These are phyloP conservation scores for Desoria tigrina DNA, from an alignment of 2,888 invertebrate genomes.

Conservation along the genomic window DNA sequence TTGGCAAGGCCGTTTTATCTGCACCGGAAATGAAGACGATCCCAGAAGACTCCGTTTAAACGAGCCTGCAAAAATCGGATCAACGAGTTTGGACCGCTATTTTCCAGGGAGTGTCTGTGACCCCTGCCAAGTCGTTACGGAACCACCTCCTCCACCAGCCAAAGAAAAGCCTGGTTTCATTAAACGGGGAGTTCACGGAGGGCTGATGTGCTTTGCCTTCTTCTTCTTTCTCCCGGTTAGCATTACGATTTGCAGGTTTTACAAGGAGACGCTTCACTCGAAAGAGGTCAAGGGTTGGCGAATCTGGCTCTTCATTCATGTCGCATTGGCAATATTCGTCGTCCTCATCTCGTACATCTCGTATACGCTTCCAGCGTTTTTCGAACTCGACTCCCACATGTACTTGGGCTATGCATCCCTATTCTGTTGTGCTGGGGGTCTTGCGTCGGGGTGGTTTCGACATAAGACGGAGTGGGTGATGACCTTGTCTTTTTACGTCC, in stretches of 20 bases:
- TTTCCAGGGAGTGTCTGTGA: slow-evolving; percentile 26
- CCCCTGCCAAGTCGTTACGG: slow-evolving; percentile 7
- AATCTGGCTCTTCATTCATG: slow-evolving; percentile 32
- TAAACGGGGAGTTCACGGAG: slow-evolving; percentile 26
- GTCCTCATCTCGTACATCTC: slow-evolving; percentile 27
- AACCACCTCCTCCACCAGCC: slow-evolving; percentile 14
- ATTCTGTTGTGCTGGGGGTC: slow-evolving; percentile 28
- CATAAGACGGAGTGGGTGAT: slow-evolving; percentile 20
- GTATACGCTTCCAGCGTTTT: slow-evolving; percentile 28
- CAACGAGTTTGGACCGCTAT: too few species aligned
- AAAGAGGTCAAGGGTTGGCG: slow-evolving; percentile 34
- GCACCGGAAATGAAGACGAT: slow-evolving; percentile 18
- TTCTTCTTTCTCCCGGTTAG: slow-evolving; percentile 39
- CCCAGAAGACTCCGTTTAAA: too few species aligned
- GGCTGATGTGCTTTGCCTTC: slow-evolving; percentile 35
- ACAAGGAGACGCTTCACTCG: slow-evolving; percentile 38
- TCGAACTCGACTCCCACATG: slow-evolving; percentile 23
- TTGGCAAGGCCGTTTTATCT: slow-evolving; percentile 29
- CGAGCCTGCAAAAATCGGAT: slow-evolving; percentile 1
- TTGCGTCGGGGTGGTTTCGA: slow-evolving; percentile 29
- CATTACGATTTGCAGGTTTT: slow-evolving; percentile 31
- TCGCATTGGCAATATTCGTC: slow-evolving; percentile 25
- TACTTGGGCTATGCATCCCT: slow-evolving; percentile 28
- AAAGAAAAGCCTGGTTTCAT: slow-evolving; percentile 11
- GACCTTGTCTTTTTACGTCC: slow-evolving; percentile 23